Conservation (phyloP, 2,888 invertebrate species). For the Selenia dentaria region DNA sequence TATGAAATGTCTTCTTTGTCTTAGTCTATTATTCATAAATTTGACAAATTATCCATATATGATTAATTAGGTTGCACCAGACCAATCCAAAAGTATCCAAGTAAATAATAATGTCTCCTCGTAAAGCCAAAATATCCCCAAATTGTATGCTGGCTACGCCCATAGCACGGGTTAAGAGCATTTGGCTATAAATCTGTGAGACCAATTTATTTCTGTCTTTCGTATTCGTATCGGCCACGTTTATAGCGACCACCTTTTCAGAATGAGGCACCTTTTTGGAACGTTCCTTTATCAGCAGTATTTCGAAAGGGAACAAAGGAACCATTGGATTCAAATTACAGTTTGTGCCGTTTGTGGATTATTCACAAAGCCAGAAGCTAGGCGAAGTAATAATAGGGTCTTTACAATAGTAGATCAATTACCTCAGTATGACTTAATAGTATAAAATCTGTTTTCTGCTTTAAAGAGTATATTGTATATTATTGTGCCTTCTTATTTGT, state of each 20-base stretch:
- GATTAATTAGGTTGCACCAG: too few relatives aligned
- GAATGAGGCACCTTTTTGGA: constrained; percentile 37
- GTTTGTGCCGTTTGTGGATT: constrained; percentile 45
- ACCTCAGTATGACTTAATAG: constrained; percentile 7
- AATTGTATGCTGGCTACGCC: constrained; percentile 11
- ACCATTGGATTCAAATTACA: constrained; percentile 68
- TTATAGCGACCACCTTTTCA: constrained; percentile 63
- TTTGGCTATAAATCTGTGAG: constrained; percentile 77
- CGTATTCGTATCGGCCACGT: constrained; percentile 59
- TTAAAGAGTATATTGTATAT: too few relatives aligned
- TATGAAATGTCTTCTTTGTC: too few relatives aligned
- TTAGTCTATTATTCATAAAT: too few relatives aligned
- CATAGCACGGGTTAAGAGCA: constrained; percentile 71
- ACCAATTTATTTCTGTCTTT: constrained; percentile 76
- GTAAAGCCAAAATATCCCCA: too few relatives aligned
- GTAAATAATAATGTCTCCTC: too few relatives aligned
- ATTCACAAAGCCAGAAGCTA: constrained; percentile 39
- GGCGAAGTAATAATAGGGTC: constrained; percentile 28
- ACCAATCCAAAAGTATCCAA: too few relatives aligned
- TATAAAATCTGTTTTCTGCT: too few relatives aligned
- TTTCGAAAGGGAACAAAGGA: constrained; percentile 61
- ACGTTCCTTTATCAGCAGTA: constrained; percentile 61
- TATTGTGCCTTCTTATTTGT: too few relatives aligned
- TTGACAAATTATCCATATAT: too few relatives aligned
- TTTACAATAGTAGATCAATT: constrained; percentile 15